Base-by-base conservation (phyloP, 1,140 invertebrate species). In the Calephelis nemesis region DNA sequence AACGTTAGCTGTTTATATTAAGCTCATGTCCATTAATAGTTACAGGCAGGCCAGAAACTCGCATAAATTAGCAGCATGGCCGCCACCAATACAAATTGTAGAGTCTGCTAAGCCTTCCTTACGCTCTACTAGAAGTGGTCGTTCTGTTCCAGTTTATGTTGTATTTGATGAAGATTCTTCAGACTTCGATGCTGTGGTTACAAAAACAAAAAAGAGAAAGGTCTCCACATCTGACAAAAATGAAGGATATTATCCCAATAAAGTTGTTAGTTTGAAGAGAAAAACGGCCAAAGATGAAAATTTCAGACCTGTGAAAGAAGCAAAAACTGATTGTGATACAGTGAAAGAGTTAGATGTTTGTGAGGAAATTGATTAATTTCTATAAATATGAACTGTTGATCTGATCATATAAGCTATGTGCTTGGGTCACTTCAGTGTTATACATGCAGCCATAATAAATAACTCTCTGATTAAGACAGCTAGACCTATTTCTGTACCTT, bases 151-250 rank as follows among this genome's bases (percentile, higher is more conserved):
- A 19, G 76, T 88, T 7, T 91, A 91, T 77, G 77, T 80, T 63
- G 87, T 81, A 6, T 86, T 84, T 77, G 89, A 91, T 81, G 89
- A 91, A 75, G 87, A 91, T 67, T 91, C 89, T 8, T 83, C 84
- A 39, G 89, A 91, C 76, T 80, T 88, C 74, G 89, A 91, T 70
- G 81, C 84, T 75, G 77, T 85, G 68, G 74, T 87, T 1, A 84
- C 84, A 65, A 88, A 85, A 73, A 76, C 81, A 15, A 91, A 90
- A 70, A 91, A 84, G 48, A 81, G 86, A 54, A 91, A 88, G 66
- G 65, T 86, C 12, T 88, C 84, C 11, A 77, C 70, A 62, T 82
- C 75, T 81, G 86, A 91, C 13, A 71, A 78, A 9, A 81, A 78
- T 74, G 86, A 90, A 70, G 76, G 74, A 52, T 66, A 73, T 12